These are phyloP conservation scores for Eulacestoma nigropectus DNA, from an alignment of 2,113 vertebrate genomes.

Conservation along the genomic window DNA sequence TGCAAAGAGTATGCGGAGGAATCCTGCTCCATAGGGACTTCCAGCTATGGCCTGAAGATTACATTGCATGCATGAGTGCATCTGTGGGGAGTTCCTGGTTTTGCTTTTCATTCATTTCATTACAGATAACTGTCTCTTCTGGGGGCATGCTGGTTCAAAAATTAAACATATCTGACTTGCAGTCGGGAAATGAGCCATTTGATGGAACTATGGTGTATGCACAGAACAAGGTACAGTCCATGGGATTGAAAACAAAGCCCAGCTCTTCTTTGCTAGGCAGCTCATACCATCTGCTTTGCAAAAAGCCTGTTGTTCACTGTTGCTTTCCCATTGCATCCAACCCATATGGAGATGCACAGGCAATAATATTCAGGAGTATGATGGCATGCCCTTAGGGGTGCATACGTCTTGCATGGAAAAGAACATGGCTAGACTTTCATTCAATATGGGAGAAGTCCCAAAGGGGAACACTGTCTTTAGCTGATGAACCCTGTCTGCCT, in stretches of 20 bases:
- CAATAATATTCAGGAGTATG: neutral
- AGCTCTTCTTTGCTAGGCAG: neutral
- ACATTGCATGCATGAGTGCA: neutral
- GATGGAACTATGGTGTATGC: constrained; percentile 86
- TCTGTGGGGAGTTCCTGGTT: constrained; percentile 59
- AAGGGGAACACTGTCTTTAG: neutral
- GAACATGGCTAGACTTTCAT: neutral
- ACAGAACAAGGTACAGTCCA: constrained; percentile 81
- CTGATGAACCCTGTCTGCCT: neutral
- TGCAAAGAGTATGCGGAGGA: neutral
- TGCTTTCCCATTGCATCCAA: neutral
- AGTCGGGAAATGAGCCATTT: constrained; percentile 77
- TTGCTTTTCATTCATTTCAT: neutral
- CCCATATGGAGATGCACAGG: neutral
- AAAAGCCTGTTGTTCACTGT: neutral
- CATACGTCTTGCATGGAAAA: neutral
- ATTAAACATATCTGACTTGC: constrained; percentile 78
- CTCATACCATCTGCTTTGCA: neutral
- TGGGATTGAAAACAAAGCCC: neutral
- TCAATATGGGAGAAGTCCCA: neutral
- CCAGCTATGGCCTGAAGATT: neutral
- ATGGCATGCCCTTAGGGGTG: neutral
- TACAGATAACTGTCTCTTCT: constrained; percentile 84
- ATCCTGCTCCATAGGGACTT: neutral
- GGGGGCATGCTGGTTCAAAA: constrained; percentile 89